Conservation (phyloP, 2,797 vertebrate genomes). For the Danio albolineatus region DNA sequence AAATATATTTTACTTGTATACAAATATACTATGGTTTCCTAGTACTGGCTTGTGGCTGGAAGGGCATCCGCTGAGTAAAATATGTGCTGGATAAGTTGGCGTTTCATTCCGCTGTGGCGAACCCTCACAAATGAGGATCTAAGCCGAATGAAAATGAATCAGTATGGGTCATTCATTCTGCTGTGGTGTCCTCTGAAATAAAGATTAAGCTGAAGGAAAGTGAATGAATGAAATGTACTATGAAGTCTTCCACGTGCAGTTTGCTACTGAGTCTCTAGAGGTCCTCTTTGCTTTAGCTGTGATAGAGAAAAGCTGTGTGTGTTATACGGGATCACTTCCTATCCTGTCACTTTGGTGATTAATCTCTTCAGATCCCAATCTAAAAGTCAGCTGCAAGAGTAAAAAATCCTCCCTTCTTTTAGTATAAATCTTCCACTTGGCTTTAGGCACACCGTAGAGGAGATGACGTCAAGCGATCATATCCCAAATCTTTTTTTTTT, state of each 20-base stretch:
- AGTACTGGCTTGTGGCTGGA: no score
- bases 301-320: neutral
- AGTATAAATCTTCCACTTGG: neutral
- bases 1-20: neutral
- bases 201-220: no score
- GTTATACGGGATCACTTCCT: neutral
- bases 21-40: no score
- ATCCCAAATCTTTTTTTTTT: neutral
- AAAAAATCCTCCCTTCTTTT: neutral
- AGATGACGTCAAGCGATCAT: neutral
- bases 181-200: no score
- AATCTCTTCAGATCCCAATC: neutral
- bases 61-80: no score
- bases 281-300: conserved; percentile 44
- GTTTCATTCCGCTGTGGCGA: no score
- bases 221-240: no score
- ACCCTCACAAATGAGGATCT: no score
- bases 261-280: conserved; percentile 29
- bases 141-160: no score
- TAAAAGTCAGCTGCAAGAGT: neutral
- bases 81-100: no score
- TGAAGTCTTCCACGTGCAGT: neutral
- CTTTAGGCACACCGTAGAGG: neutral
- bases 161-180: no score
- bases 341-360: neutral